Conservation (phyloP, 2,888 invertebrate genomes). For the Mantis religiosa region DNA sequence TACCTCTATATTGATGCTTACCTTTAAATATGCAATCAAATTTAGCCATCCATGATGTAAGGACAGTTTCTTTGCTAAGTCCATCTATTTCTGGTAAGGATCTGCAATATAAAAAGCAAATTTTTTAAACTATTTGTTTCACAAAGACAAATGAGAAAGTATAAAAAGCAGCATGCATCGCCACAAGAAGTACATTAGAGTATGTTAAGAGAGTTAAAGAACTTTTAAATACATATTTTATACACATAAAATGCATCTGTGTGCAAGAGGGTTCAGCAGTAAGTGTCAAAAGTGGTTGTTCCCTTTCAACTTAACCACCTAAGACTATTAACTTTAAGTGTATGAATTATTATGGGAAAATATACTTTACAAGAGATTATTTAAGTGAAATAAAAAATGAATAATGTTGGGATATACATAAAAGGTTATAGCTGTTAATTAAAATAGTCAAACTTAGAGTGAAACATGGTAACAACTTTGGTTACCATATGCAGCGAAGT, state of each 20-base stretch:
- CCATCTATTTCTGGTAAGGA: slow-evolving; percentile 99
- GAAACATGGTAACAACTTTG: too few species aligned
- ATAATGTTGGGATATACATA: too few species aligned
- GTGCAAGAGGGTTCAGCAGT: too few species aligned
- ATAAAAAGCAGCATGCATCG: neutral
- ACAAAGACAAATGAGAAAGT: neutral
- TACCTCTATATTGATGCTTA: slow-evolving; percentile 47
- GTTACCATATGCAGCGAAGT: too few species aligned
- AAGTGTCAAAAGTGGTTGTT: too few species aligned
- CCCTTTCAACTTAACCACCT: too few species aligned
- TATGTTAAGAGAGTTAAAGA: neutral
- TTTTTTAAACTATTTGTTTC: neutral
- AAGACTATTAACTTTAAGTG: too few species aligned
- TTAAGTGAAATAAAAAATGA: too few species aligned
- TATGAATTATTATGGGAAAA: too few species aligned
- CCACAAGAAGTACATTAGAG: neutral
- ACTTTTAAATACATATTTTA: neutral
- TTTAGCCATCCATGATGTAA: slow-evolving; percentile 99
- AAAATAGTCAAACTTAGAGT: too few species aligned
- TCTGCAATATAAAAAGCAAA: slow-evolving; percentile 47
- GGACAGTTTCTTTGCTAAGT: slow-evolving; percentile 95
- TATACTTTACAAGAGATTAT: too few species aligned
- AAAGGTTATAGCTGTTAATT: too few species aligned
- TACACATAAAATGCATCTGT: neutral
- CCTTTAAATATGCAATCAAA: slow-evolving; percentile 98